Percentiles rank a stretch among this genome's conserved stretches.
phyloP scores from a whole-genome alignment of 2,113 vertebrate genomes.

The Notiomystis cincta region DNA sequence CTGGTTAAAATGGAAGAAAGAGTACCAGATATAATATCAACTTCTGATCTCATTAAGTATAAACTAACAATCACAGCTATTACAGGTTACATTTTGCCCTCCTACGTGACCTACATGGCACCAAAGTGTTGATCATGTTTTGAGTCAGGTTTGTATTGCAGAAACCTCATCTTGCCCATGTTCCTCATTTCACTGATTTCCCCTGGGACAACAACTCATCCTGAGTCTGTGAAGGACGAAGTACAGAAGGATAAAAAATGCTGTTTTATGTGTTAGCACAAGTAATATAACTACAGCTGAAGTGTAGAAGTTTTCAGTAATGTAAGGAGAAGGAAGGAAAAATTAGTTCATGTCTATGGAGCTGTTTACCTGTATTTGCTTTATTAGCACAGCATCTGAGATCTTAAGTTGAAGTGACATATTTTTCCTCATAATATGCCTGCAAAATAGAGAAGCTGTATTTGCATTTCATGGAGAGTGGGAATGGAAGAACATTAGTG shows the following conservation, averaged over 20 bases:
- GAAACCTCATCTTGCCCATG: neutral
- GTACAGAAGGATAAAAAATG: neutral
- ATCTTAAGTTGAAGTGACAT: neutral
- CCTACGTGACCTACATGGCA: neutral
- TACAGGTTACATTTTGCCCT: neutral
- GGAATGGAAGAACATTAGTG: neutral
- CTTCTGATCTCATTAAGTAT: neutral
- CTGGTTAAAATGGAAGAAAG: neutral
- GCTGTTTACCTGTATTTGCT: neutral
- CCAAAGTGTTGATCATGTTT: neutral
- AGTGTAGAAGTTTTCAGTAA: neutral
- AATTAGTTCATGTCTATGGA: neutral
- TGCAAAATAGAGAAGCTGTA: neutral
- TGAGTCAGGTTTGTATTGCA: neutral
- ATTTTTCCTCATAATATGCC: neutral
- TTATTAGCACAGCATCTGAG: neutral
- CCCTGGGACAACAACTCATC: neutral
- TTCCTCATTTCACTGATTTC: neutral
- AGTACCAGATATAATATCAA: neutral
- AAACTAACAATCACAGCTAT: neutral
- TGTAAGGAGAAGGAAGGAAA: neutral
- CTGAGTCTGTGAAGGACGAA: neutral
- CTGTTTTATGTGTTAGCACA: neutral
- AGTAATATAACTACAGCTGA: neutral
- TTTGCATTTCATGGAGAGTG: neutral